Evolutionary conservation across 2,888 invertebrate species (phyloP), one percentile per base, ranked within the genome.

Genomic region (Ochropacha duplaris): DNA sequence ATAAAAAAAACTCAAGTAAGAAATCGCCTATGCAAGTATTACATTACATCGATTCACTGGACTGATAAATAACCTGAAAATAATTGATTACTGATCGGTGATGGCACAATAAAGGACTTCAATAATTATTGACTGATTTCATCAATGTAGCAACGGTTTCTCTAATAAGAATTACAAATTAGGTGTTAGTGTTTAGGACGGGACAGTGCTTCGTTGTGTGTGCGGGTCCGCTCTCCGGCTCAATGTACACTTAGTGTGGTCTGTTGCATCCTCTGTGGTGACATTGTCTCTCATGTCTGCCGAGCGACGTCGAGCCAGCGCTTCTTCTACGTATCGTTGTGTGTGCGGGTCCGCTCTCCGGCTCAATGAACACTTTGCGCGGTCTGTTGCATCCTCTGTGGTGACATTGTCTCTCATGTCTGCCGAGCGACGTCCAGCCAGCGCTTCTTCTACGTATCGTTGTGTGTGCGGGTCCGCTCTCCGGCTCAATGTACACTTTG

Each of bases 261-360:
- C 49, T 39, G 49, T 52, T 51, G 16, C 19, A 56, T 44, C 39
- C 22, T 50, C n/a, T n/a, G n/a, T n/a, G n/a, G n/a, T n/a, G n/a
- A n/a, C n/a, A 36, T 36, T 14, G 11, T 36, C 36, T 36, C 36
- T 36, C 36, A 36, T 14, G 4, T 36, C 36, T n/a, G n/a, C n/a
- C n/a, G n/a, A 4, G 39, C 8, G 16, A 44, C 6, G 39, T 44
- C 1, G 36, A 44, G 16, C 8, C 39, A 44, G 36, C 39, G 39
- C 19, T 19, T 44, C 36, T 36, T 36, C 39, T 44, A 44, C 39
- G 19, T 39, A 44, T 44, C 16, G 16, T 44, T 44, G 39, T 44
- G 39, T 44, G 39, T 19, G 39, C 19, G 39, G 19, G 8, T 44
- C 39, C 39, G 16, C 16, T 44, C 39, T 44, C 16, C 19, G 8